Evolutionary conservation across 2,113 vertebrate genomes (phyloP).

Genomic region (Antechinus flavipes): DNA sequence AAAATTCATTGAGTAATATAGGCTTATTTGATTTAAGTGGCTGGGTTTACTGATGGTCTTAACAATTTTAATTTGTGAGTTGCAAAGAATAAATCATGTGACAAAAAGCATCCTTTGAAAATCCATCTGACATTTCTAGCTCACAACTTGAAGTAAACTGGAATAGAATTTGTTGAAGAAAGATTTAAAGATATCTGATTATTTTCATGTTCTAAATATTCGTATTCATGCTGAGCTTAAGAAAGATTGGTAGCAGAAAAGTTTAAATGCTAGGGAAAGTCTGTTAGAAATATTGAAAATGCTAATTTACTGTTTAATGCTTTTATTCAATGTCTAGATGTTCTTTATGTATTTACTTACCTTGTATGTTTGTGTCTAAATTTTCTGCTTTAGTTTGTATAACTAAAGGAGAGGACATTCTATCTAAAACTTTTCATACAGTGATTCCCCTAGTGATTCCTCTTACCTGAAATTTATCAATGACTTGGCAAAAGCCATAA

Average conservation of each 20-base stretch:
- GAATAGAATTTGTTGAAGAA: neutral
- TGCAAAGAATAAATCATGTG: slow-evolving; percentile 1
- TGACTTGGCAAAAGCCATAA: neutral
- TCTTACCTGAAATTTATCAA: neutral
- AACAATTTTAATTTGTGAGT: slow-evolving; percentile 37
- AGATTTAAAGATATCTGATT: neutral
- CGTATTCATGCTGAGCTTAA: neutral
- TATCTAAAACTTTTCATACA: neutral
- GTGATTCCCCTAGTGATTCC: neutral
- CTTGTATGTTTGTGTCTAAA: neutral
- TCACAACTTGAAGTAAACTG: slow-evolving; percentile 1
- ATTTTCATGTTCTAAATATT: neutral
- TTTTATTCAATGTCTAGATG: neutral
- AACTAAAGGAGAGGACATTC: neutral
- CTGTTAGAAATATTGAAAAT: neutral
- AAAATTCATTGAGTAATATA: slow-evolving; percentile 17
- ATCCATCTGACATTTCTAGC: neutral
- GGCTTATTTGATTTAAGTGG: slow-evolving; percentile 15
- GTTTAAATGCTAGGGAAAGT: neutral
- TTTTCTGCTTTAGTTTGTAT: neutral
- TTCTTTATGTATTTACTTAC: slow-evolving; percentile 9
- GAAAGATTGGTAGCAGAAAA: neutral
- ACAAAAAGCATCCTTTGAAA: neutral
- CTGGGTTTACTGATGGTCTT: slow-evolving; percentile 25
- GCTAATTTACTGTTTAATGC: neutral